phyloP scores from a whole-genome alignment of 2,797 vertebrate genomes.

The Gouania willdenowi region DNA sequence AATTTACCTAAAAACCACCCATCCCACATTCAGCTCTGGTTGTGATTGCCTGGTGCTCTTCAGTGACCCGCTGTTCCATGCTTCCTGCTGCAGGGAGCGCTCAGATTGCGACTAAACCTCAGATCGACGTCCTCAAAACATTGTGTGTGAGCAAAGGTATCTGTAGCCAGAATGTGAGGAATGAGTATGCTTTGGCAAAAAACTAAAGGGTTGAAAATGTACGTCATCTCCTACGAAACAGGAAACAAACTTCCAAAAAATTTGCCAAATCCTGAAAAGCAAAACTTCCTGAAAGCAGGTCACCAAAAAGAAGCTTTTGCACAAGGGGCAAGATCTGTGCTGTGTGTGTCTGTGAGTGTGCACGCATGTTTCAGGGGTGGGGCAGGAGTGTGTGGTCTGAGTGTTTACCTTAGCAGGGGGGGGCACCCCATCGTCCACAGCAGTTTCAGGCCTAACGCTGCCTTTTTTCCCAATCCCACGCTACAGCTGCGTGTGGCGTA shows the following conservation, averaged over 20 bases:
- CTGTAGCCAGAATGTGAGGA: slow-evolving; percentile 63
- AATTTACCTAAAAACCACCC: slow-evolving; percentile 47
- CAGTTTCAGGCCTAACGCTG: slow-evolving; percentile 82
- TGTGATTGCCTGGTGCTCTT: slow-evolving; percentile 33
- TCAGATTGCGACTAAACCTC: slow-evolving; percentile 32
- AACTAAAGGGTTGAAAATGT: background rate
- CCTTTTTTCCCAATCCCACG: slow-evolving; percentile 80
- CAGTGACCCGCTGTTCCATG: slow-evolving; percentile 23
- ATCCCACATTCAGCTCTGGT: slow-evolving; percentile 46
- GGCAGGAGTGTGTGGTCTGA: slow-evolving; percentile 76
- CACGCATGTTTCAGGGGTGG: slow-evolving; percentile 56
- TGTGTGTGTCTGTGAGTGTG: slow-evolving; percentile 40
- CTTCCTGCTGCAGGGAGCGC: slow-evolving; percentile 26
- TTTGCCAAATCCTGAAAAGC: slow-evolving; percentile 32
- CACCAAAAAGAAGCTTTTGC: slow-evolving; percentile 22
- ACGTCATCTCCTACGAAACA: slow-evolving; percentile 3
- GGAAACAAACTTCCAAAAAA: slow-evolving; percentile 27
- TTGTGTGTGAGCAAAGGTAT: slow-evolving; percentile 27
- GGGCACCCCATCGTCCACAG: slow-evolving; percentile 79
- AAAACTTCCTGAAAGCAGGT: slow-evolving; percentile 36
- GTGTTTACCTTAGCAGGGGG: slow-evolving; percentile 82
- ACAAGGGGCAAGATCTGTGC: slow-evolving; percentile 23
- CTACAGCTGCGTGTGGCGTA: slow-evolving; percentile 78
- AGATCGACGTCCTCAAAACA: slow-evolving; percentile 26
- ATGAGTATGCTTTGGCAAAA: slow-evolving; percentile 22